A percentile compares a stretch with the other conserved stretches of the same genome.
Conservation (phyloP, 2,113 vertebrate species). For the Rallus limicola region DNA sequence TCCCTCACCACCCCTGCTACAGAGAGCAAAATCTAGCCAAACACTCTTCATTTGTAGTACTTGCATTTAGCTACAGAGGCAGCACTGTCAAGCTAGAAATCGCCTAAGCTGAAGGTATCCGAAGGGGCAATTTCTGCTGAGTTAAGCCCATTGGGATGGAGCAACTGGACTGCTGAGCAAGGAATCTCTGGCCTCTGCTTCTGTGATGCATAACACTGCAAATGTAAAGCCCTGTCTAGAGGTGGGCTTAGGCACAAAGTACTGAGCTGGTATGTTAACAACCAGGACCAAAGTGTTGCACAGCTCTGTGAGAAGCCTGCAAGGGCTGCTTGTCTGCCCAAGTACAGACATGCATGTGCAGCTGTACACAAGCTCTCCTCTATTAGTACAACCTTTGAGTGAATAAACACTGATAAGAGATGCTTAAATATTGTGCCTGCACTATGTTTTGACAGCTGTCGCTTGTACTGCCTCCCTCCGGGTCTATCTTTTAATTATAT, state of each 20-base stretch:
- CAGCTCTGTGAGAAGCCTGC: background rate
- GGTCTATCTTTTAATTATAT: conserved; percentile 63
- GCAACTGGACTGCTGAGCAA: background rate
- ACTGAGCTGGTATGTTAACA: background rate
- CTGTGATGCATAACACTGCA: background rate
- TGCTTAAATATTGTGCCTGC: background rate
- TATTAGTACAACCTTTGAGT: background rate
- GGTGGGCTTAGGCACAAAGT: background rate
- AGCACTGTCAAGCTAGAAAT: background rate
- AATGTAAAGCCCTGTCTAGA: background rate
- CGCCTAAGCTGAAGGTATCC: background rate
- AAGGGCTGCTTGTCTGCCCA: background rate
- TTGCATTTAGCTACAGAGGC: background rate
- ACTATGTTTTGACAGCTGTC: conserved; percentile 58
- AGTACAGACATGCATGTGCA: background rate
- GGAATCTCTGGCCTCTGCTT: background rate
- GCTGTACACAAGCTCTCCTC: background rate
- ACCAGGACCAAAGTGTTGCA: background rate
- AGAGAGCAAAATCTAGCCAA: background rate
- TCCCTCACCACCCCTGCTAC: background rate
- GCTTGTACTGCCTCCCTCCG: background rate
- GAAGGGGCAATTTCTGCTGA: background rate
- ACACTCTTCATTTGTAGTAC: background rate
- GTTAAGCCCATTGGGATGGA: background rate
- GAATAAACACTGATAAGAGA: conserved; percentile 60